phyloP scores from a whole-genome alignment of 2,888 invertebrate genomes.

The Cerastis rubricosa region DNA sequence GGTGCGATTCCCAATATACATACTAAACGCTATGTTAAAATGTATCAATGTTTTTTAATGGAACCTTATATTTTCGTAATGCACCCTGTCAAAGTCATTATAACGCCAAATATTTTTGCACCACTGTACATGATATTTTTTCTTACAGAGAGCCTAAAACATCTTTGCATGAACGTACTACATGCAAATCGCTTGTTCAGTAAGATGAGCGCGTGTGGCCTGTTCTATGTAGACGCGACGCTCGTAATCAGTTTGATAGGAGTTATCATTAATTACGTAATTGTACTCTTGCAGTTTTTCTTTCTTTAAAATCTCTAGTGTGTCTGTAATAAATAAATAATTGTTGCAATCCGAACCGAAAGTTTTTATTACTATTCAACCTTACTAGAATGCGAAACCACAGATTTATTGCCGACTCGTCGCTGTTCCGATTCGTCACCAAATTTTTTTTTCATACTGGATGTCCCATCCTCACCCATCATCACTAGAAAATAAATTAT shows the following conservation, averaged over 20 bases:
- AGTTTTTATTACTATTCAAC: not conserved
- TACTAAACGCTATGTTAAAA: too few species aligned
- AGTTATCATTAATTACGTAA: slow-evolving; percentile 11
- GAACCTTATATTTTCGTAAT: too few species aligned
- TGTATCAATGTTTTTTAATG: too few species aligned
- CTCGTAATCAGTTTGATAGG: slow-evolving; percentile 6
- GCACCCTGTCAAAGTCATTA: not conserved
- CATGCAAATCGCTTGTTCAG: slow-evolving; percentile 13
- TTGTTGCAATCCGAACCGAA: not conserved
- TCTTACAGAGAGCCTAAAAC: slow-evolving; percentile 8
- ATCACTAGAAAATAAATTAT: too few species aligned
- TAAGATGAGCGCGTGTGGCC: slow-evolving; percentile 24
- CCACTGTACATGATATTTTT: not conserved
- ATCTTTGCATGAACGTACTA: slow-evolving; percentile 15
- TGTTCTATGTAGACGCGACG: slow-evolving; percentile 13
- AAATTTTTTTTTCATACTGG: too few species aligned
- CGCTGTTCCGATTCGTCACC: too few species aligned
- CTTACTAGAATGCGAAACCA: not conserved
- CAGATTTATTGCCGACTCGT: too few species aligned
- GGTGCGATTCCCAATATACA: too few species aligned
- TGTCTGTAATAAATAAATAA: not conserved
- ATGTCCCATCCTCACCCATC: too few species aligned
- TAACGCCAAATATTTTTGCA: not conserved
- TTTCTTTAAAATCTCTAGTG: slow-evolving; percentile 9
- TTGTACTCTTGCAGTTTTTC: slow-evolving; percentile 22